Evolutionary conservation across 2,113 vertebrate genomes (phyloP), one percentile per base, ranked within the genome.

Genomic region (Synodontis membranacea): DNA sequence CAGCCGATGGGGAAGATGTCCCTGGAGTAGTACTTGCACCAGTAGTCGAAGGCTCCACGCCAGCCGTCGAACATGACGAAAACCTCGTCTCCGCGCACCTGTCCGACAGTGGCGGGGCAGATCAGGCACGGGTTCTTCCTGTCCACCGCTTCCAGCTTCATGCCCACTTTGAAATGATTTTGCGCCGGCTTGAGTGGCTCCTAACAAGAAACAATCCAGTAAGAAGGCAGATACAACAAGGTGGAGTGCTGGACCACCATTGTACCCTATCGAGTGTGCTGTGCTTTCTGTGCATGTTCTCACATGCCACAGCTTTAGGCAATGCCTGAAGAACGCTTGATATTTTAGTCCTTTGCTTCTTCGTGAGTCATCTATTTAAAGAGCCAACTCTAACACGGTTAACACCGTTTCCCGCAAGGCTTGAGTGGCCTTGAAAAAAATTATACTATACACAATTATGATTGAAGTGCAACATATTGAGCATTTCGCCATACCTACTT

Each of bases 1-100:
- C 98, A 99, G 90, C 97, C 97, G 4, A 97, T 95, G 10, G 97
- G 96, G 90, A 99, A 99, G 94, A 99, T 96, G 94, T 99, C 98
- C 89, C 97, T 93, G 88, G 97, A 98, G 92, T 98, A 95, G 75
- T 95, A 97, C 92, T 95, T 96, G 94, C 97, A 99, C 98, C 98
- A 99, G 87, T 99, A 99, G 92, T 98, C 96, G 82, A 98, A 99
- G 83, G 95, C 96, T n/a, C 96, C 96, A 88, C 97, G 95, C 98
- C 97, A 99, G 4, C 98, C 98, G 87, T 99, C 98, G 83, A 99
- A 99, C 48, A 96, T 98, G 91, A 99, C 92, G 72, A 97, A 96
- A 88, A 98, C 94, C 92, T 97, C 96, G 0, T 98, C 96, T 58
- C 96, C 96, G 91, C 93, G 96, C 87, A 98, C 95, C 88, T 95